These are phyloP conservation scores for Meandrusa payeni DNA, from an alignment of 2,888 invertebrate genomes.

Conservation along the genomic window DNA sequence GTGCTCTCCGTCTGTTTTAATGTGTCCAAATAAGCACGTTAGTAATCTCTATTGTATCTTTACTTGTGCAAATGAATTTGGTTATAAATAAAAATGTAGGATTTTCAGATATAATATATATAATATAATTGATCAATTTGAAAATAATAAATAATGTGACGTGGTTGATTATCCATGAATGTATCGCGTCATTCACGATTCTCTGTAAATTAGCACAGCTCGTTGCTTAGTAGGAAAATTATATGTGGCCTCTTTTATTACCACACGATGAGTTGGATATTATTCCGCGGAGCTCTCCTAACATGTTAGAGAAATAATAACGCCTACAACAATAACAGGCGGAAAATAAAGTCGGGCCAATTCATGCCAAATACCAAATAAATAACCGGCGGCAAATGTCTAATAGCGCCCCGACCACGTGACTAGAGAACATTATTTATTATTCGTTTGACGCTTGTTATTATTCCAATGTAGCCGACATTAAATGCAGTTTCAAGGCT, in stretches of 20 bases:
- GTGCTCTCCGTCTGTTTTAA: too few relatives aligned
- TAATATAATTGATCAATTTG: too few relatives aligned
- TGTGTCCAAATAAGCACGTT: too few relatives aligned
- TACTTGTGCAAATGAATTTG: too few relatives aligned
- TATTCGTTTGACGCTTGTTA: constrained; percentile 51
- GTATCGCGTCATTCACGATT: too few relatives aligned
- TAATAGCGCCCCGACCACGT: constrained; percentile 22
- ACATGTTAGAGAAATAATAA: background rate
- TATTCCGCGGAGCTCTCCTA: background rate
- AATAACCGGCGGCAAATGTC: constrained; percentile 13
- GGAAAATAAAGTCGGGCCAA: constrained; percentile 10
- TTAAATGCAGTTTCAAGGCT: constrained; percentile 64
- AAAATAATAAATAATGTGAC: too few relatives aligned
- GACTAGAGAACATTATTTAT: constrained; percentile 44
- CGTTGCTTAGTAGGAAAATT: background rate
- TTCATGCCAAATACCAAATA: constrained; percentile 7
- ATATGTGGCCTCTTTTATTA: background rate
- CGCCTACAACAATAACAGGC: background rate
- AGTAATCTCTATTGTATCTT: too few relatives aligned
- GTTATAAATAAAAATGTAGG: too few relatives aligned
- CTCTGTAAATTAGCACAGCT: too few relatives aligned
- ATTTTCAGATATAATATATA: too few relatives aligned
- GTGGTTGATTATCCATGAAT: too few relatives aligned
- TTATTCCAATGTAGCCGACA: constrained; percentile 59
- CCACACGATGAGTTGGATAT: background rate